These are phyloP conservation scores for Scyliorhinus canicula DNA, from an alignment of 2,797 vertebrate genomes.

Conservation along the genomic window DNA sequence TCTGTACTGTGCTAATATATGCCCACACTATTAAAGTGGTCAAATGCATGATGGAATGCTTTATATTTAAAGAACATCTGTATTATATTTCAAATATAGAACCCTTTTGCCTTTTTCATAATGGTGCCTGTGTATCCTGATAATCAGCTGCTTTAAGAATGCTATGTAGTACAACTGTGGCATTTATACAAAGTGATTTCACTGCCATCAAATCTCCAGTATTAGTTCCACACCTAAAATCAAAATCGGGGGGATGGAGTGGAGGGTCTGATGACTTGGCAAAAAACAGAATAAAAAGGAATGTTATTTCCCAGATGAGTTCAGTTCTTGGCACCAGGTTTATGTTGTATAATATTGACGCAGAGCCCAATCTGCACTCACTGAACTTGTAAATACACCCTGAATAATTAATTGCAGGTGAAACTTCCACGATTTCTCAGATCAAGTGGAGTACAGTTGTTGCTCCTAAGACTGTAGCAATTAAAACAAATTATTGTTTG, in stretches of 20 bases:
- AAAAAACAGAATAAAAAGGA: not conserved
- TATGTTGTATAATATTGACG: not conserved
- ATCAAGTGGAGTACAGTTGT: not conserved
- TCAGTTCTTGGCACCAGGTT: not conserved
- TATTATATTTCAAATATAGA: not conserved
- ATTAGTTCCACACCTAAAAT: not conserved
- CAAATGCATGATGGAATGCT: not conserved
- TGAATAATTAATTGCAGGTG: not conserved
- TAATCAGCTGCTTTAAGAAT: not conserved
- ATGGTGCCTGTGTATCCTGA: not conserved
- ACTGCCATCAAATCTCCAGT: not conserved
- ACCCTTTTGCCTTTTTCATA: not conserved
- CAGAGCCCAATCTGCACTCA: not conserved
- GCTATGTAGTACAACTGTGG: not conserved
- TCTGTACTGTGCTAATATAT: not conserved
- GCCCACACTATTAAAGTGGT: not conserved
- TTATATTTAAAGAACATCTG: not conserved
- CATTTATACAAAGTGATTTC: not conserved
- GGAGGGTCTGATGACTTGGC: not conserved
- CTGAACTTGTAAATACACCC: not conserved
- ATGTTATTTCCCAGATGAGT: not conserved
- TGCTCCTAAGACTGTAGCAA: not conserved
- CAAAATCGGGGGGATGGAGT: not conserved
- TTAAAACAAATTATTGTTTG: not conserved
- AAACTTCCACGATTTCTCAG: too few species aligned